Base-by-base conservation (phyloP, 2,888 invertebrate genomes). In the Clunio marinus region DNA sequence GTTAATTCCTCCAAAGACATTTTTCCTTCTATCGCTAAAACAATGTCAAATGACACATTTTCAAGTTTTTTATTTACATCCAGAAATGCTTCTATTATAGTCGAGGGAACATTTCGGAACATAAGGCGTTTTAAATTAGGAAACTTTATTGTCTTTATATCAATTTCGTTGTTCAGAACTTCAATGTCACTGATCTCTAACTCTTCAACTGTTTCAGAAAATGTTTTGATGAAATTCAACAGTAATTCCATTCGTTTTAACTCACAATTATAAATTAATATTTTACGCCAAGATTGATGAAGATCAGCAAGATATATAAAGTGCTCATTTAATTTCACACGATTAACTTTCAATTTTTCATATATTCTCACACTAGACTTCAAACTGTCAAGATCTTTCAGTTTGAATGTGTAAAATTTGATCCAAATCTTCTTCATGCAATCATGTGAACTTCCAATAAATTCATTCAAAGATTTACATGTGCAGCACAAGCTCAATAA, bases 371-470 rank as follows among this genome's bases (percentile, higher is more conserved):
- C 2, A 17, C 63, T 27, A 7, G 7, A 10, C 2, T 25, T 17
- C 10, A 63, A 27, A 17, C 25, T 8, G 2, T 45, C 28, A 2
- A 46, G 37, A 25, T 63, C 63, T 45, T 63, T 63, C 3, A 63
- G 25, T 7, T 63, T 63, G 45, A 63, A 63, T 17, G 63, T n/a
- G 10, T 63, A 63, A 46, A 63, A 63, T 17, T 63, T 63, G 10
- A 63, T 45, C 63, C 63, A 63, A 27, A 46, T 17, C 10, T 45
- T 45, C 10, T 63, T 22, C 63, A 63, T 63, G 20, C 46, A 63
- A 27, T 46, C 2, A 25, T 15, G 46, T 7, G 15, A 28, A 17
- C 20, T 24, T 46, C 45, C 46, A 28, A 63, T 24, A 15, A 37
- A 63, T 4, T 46, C 27, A 25, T 63, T 45, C 7, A 45, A 27